Base-by-base conservation (phyloP, 2,888 invertebrate species). In the Oligia fasciuncula region DNA sequence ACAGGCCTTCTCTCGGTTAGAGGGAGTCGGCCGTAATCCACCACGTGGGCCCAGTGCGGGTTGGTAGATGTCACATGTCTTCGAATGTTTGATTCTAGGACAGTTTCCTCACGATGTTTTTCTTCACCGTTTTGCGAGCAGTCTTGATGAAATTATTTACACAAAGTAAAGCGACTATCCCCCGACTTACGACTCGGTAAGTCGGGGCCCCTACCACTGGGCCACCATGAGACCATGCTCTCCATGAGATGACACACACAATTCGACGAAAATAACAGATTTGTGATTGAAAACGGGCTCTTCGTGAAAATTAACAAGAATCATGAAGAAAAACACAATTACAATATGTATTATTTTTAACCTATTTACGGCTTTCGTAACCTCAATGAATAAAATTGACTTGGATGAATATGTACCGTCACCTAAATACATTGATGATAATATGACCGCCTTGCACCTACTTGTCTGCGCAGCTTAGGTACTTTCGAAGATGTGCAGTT, bases 331-430 rank as follows among this genome's bases (percentile, higher is more conserved):
- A 79, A 73, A 69, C 49, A 77, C 63, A 29, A 23, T 49, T 13
- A 57, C 68, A 67, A 57, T 68, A 69, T 62, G n/a, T 77, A 71
- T 68, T 73, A 73, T 83, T 75, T 73, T 81, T 65, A 70, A 81
- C 76, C 78, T 65, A 68, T 60, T 73, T 76, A 57, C 71, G 72
- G 67, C 67, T 71, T 68, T 57, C 74, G 71, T 84, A 79, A 84
- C 82, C 68, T 85, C 69, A 73, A 86, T 89, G 74, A 85, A 88
- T 88, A 76, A 83, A 81, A 86, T 84, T 85, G 76, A 86, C 81
- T 89, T 73, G 62, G 62, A 79, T 85, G 77, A 77, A 80, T 81
- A 82, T 57, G 49, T 72, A 79, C 49, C 19, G 70, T 78, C 81
- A 83, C 84, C 82, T 79, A 80, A 51, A 81, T 88, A 74, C 73